These are phyloP conservation scores for Rhinatrema bivittatum DNA, from an alignment of 2,797 vertebrate genomes.

Conservation along the genomic window DNA sequence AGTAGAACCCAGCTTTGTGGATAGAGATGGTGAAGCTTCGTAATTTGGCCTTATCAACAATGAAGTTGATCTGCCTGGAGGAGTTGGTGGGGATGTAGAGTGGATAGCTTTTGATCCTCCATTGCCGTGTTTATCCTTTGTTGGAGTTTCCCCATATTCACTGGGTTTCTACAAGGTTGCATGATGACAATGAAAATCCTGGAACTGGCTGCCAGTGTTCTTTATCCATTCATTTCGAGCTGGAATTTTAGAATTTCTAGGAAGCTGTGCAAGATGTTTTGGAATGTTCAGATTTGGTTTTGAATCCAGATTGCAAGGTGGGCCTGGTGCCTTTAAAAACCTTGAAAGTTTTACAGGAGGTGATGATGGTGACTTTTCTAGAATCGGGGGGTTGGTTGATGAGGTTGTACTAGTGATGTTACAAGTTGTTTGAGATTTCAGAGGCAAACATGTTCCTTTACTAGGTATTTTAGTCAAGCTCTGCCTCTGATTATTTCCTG, in stretches of 20 bases:
- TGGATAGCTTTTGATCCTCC: slow-evolving; percentile 49
- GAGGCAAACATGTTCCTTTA: slow-evolving; percentile 62
- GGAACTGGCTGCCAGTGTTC: slow-evolving; percentile 37
- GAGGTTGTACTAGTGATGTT: slow-evolving; percentile 23
- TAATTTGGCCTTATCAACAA: slow-evolving; percentile 72
- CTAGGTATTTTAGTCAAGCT: slow-evolving; percentile 68
- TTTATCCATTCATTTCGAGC: slow-evolving; percentile 45
- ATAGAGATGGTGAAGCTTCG: slow-evolving; percentile 49
- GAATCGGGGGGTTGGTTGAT: slow-evolving; percentile 8
- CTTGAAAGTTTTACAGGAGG: slow-evolving; percentile 60
- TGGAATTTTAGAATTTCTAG: slow-evolving; percentile 36
- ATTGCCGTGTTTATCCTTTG: slow-evolving; percentile 64
- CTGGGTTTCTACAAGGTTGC: slow-evolving; percentile 46
- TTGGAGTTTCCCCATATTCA: slow-evolving; percentile 60
- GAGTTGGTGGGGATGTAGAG: slow-evolving; percentile 68
- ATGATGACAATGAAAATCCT: slow-evolving; percentile 50
- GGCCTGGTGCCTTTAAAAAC: slow-evolving; percentile 57
- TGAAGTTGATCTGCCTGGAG: slow-evolving; percentile 76
- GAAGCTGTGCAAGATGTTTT: slow-evolving; percentile 24
- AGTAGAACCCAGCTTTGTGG: slow-evolving; percentile 47
- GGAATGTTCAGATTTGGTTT: slow-evolving; percentile 41
- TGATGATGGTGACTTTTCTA: slow-evolving; percentile 57
- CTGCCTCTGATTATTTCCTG: slow-evolving; percentile 48
- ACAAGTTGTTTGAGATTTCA: slow-evolving; percentile 48
- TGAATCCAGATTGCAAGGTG: slow-evolving; percentile 47